These are phyloP conservation scores for Drosophila leonis DNA, from an alignment of 2,888 invertebrate genomes.

Conservation along the genomic window DNA sequence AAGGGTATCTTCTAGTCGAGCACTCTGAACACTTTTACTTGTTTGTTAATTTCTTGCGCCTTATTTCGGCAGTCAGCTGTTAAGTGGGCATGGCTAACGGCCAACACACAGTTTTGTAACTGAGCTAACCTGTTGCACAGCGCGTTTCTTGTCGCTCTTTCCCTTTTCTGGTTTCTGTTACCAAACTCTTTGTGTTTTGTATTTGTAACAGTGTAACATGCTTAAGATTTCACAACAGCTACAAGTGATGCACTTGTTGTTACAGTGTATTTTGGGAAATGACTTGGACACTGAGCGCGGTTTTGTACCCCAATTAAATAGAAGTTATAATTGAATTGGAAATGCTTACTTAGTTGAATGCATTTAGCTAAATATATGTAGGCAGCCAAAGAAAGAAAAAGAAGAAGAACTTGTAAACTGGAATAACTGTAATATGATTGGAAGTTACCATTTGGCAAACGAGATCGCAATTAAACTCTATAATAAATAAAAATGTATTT, in stretches of 20 bases:
- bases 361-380: background rate
- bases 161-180: slow-evolving; percentile 13
- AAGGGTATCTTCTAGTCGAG: background rate
- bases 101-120: slow-evolving; percentile 37
- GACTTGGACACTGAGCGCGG: slow-evolving; percentile 4
- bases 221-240: slow-evolving; percentile 15
- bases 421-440: background rate
- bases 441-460: no score
- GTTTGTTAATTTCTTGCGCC: slow-evolving; percentile 19
- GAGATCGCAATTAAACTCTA: no score
- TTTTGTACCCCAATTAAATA: background rate
- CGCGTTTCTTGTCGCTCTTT: slow-evolving; percentile 5
- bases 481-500: background rate
- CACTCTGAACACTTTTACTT: background rate
- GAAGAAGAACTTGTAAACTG: background rate
- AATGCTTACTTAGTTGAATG: background rate
- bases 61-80: slow-evolving; percentile 28
- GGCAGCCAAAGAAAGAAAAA: background rate
- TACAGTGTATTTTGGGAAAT: slow-evolving; percentile 13
- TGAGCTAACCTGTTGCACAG: slow-evolving; percentile 46
- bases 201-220: slow-evolving; percentile 32
- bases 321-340: slow-evolving; percentile 16
- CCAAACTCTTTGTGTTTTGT: slow-evolving; percentile 38
- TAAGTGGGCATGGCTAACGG: slow-evolving; percentile 37
- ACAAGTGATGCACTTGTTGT: slow-evolving; percentile 12